A percentile compares a stretch with the other conserved stretches of the same genome.
phyloP scores from a whole-genome alignment of 2,888 invertebrate genomes.

The Nebria brevicollis region DNA sequence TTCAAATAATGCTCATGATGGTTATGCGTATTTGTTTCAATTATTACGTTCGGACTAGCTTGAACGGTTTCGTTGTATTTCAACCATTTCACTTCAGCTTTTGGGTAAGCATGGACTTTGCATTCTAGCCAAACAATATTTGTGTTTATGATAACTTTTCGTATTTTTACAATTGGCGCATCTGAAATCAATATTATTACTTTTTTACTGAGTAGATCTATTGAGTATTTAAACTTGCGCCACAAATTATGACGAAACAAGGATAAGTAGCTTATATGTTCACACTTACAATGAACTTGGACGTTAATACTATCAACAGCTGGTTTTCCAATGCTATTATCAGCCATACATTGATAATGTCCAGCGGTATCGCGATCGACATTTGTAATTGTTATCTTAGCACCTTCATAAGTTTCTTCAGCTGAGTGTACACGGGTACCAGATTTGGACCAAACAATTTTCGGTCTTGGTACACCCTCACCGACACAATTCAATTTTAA shows the following conservation, averaged over 20 bases:
- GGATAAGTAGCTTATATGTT: neutral
- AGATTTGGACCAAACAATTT: conserved; percentile 60
- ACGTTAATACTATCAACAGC: conserved; percentile 57
- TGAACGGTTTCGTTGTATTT: conserved; percentile 53
- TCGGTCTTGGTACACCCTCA: conserved; percentile 62
- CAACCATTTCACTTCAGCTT: conserved; percentile 59
- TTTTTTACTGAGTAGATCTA: no score
- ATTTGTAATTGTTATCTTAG: conserved; percentile 58
- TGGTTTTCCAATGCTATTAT: conserved; percentile 60
- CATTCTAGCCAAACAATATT: conserved; percentile 62
- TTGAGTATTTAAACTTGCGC: no score
- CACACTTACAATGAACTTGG: conserved; percentile 58
- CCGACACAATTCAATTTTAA: conserved; percentile 61
- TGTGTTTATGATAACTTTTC: conserved; percentile 60
- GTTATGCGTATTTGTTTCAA: conserved; percentile 52
- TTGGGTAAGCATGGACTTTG: conserved; percentile 62
- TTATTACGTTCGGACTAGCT: conserved; percentile 48
- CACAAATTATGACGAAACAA: no score
- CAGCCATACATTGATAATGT: conserved; percentile 63
- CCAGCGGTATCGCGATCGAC: conserved; percentile 60
- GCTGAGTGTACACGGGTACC: conserved; percentile 50
- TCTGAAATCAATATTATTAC: conserved; percentile 56
- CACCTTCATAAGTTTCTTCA: conserved; percentile 54
- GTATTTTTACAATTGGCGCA: conserved; percentile 61
- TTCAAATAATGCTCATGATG: conserved; percentile 54